Evolutionary conservation across 2,888 invertebrate species (phyloP).

Genomic region (Tridacna gigas): DNA sequence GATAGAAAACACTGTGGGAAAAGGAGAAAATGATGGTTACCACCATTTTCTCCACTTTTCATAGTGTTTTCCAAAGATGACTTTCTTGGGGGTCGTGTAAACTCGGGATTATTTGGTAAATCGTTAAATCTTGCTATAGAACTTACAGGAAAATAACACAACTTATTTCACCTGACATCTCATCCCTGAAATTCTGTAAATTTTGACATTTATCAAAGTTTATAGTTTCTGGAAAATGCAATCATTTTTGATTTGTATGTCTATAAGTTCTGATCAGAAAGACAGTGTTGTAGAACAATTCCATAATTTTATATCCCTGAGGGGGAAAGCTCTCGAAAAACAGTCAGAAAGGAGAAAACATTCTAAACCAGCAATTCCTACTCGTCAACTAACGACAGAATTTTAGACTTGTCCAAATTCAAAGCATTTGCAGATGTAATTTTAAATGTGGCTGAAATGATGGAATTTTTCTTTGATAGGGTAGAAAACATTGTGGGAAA

Average conservation of each 20-base stretch:
- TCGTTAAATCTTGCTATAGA: background rate
- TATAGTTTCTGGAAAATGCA: background rate
- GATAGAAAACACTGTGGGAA: too few relatives aligned
- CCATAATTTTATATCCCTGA: background rate
- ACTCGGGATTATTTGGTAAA: background rate
- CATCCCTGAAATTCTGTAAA: background rate
- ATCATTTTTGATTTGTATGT: background rate
- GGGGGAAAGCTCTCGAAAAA: background rate
- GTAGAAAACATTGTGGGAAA: background rate
- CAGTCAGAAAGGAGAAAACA: background rate
- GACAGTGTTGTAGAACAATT: background rate
- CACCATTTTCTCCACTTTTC: background rate
- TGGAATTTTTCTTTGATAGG: too few relatives aligned
- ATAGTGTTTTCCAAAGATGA: background rate
- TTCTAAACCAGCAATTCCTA: background rate
- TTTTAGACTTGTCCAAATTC: too few relatives aligned
- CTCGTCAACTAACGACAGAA: too few relatives aligned
- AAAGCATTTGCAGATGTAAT: too few relatives aligned
- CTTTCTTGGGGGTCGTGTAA: background rate
- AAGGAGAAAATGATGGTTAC: too few relatives aligned
- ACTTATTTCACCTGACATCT: background rate
- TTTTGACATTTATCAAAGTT: constrained; percentile 10
- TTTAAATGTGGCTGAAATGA: too few relatives aligned
- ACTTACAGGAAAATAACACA: background rate
- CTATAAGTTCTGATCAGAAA: background rate